These are phyloP conservation scores for Drosophila tanythrix DNA, from an alignment of 2,888 invertebrate genomes.

Conservation along the genomic window DNA sequence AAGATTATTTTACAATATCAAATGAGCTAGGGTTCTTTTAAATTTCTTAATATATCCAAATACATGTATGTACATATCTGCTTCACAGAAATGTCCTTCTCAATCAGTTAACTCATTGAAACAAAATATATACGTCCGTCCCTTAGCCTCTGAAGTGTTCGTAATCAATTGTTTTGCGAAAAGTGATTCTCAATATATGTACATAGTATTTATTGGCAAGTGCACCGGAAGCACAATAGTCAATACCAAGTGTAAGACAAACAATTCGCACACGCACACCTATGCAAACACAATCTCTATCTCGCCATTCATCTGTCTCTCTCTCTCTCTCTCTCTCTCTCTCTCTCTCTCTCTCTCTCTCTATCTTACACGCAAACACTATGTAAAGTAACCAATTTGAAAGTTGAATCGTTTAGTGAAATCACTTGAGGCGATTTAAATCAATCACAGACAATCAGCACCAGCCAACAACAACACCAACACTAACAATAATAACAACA, in stretches of 20 bases:
- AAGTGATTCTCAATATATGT: slow-evolving; percentile 38
- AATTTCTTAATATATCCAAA: no score
- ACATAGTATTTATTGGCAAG: slow-evolving; percentile 12
- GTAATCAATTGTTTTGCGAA: slow-evolving; percentile 40
- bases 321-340: not conserved
- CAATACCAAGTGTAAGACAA: slow-evolving; percentile 50
- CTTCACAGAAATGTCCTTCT: not conserved
- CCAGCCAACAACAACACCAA: slow-evolving; percentile 32
- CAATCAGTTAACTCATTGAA: not conserved
- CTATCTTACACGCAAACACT: slow-evolving; percentile 30
- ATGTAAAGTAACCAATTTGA: slow-evolving; percentile 76
- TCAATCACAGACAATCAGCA: slow-evolving; percentile 79
- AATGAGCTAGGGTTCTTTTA: no score
- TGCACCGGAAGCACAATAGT: slow-evolving; percentile 65
- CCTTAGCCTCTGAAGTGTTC: slow-evolving; percentile 13
- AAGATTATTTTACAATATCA: not conserved
- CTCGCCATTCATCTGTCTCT: not conserved
- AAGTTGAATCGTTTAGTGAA: slow-evolving; percentile 77
- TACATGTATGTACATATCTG: not conserved
- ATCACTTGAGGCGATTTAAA: slow-evolving; percentile 81
- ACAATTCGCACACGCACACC: slow-evolving; percentile 15
- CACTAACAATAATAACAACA: slow-evolving; percentile 6
- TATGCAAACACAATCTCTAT: slow-evolving; percentile 2
- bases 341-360: not conserved
- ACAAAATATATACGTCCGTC: not conserved